A percentile compares a stretch with the other conserved stretches of the same genome.
These are phyloP conservation scores for Megalops atlanticus DNA, from an alignment of 2,113 vertebrate species.

Conservation along the genomic window DNA sequence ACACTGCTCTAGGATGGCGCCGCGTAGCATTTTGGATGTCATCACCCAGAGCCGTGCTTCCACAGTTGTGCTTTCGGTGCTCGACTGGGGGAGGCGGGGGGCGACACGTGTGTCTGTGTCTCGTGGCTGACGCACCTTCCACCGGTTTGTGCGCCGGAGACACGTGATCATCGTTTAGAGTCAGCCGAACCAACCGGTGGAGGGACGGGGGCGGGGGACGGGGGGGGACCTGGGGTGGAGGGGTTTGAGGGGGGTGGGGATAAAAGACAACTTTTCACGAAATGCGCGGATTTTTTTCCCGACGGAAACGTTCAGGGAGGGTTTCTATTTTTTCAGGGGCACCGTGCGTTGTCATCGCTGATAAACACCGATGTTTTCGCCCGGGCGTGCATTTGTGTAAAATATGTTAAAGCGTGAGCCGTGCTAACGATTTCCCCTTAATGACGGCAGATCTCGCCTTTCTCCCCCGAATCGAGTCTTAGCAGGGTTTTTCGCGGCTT, in stretches of 20 bases:
- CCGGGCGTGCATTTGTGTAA: slow-evolving; percentile 66
- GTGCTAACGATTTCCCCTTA: slow-evolving; percentile 69
- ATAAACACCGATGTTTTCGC: slow-evolving; percentile 74
- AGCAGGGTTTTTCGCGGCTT: slow-evolving; percentile 68
- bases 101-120: slow-evolving; percentile 67
- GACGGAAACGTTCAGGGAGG: slow-evolving; percentile 63
- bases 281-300: slow-evolving; percentile 70
- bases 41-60: slow-evolving; percentile 51
- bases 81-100: slow-evolving; percentile 59
- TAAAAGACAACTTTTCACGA: slow-evolving; percentile 51
- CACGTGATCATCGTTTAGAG: slow-evolving; percentile 60
- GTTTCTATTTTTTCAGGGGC: slow-evolving; percentile 59
- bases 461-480: slow-evolving; percentile 69
- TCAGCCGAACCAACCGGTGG: slow-evolving; percentile 61
- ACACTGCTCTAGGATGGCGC: slow-evolving; percentile 19
- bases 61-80: slow-evolving; percentile 64
- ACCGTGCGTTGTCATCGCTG: slow-evolving; percentile 75
- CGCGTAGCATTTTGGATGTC: slow-evolving; percentile 45
- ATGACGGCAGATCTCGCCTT: slow-evolving; percentile 68
- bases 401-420: slow-evolving; percentile 74
- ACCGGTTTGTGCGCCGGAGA: slow-evolving; percentile 54
- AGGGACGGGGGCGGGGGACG: slow-evolving; percentile 56
- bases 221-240: slow-evolving; percentile 52
- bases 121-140: slow-evolving; percentile 69
- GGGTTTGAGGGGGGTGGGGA: slow-evolving; percentile 51